Evolutionary conservation across 2,113 vertebrate species (phyloP), one percentile per base, ranked within the genome.

Genomic region (Scolopax mira): DNA sequence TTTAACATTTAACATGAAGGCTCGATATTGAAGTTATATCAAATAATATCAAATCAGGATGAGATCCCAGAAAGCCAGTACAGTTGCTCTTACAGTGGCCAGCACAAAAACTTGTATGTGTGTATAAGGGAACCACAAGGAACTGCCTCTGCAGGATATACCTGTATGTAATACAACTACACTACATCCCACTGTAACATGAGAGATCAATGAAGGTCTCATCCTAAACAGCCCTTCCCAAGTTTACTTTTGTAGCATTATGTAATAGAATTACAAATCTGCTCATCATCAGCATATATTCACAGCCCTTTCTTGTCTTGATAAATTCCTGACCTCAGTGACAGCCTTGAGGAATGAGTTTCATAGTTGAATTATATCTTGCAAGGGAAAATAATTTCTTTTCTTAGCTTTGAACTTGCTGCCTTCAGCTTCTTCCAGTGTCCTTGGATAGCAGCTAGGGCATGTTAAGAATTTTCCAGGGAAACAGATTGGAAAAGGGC

Each of bases 331-430:
- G 48, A 71, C 57, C 78, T 70, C 44, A 1, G 8, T 23, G 58
- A 70, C 79, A 90, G 37, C 44, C 67, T 71, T 33, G 27, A 57
- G 61, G 33, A 84, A 85, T 31, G 24, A 57, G 42, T 65, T 78
- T 64, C 44, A 24, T 18, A 58, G 24, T 3, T 89, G 49, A 81
- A 48, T 79, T 85, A 44, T 52, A 52, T 49, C 61, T 79, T 0
- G 0, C 46, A 58, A 39, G 30, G 1, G 1, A 78, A 92, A 95
- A 44, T 0, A 71, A n/a, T 71, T 71, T 77, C 28, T 46, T 71
- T 80, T 67, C n/a, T 75, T 65, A 81, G 48, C 79, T 93, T 90
- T 92, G 83, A 90, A 79, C 88, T 94, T 91, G 67, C 71, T 67
- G 81, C 72, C 64, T 93, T 90, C 94, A n/a, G 61, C 72, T 93